Conservation (phyloP, 2,797 vertebrate species). For the Stomatorhinus walkeri region DNA sequence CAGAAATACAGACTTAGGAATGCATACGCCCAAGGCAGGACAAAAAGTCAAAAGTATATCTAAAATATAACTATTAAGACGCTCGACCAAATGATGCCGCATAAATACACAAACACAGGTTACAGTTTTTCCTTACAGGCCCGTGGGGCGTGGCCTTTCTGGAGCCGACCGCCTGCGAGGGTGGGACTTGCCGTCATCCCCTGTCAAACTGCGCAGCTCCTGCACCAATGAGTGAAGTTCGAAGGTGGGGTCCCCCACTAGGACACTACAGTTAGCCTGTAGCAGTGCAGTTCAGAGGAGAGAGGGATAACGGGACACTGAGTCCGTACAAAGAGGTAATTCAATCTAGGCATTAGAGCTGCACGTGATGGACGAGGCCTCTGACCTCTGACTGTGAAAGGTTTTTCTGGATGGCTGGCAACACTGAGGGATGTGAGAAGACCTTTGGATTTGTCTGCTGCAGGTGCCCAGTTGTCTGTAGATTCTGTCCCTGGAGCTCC, state of each 20-base stretch:
- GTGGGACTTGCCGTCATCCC: slow-evolving; percentile 37
- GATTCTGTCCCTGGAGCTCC: slow-evolving; percentile 67
- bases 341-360: neutral
- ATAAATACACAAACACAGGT: neutral
- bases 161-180: slow-evolving; percentile 18
- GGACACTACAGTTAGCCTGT: slow-evolving; percentile 33
- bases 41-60: neutral
- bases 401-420: slow-evolving; percentile 37
- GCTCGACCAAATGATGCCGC: neutral
- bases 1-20: slow-evolving; percentile 13
- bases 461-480: slow-evolving; percentile 29
- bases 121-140: slow-evolving; percentile 29
- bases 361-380: neutral
- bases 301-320: neutral
- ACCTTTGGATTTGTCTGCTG: slow-evolving; percentile 28
- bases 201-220: slow-evolving; percentile 52
- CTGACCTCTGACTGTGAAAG: slow-evolving; percentile 51
- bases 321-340: neutral
- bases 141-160: slow-evolving; percentile 34
- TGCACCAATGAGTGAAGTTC: slow-evolving; percentile 57
- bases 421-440: neutral
- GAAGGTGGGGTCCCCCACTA: slow-evolving; percentile 50
- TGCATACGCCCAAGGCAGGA: neutral
- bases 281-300: slow-evolving; percentile 25
- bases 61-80: neutral